These are phyloP conservation scores for Myrmecophaga tridactyla DNA, from an alignment of 2,113 vertebrate genomes.

Conservation along the genomic window DNA sequence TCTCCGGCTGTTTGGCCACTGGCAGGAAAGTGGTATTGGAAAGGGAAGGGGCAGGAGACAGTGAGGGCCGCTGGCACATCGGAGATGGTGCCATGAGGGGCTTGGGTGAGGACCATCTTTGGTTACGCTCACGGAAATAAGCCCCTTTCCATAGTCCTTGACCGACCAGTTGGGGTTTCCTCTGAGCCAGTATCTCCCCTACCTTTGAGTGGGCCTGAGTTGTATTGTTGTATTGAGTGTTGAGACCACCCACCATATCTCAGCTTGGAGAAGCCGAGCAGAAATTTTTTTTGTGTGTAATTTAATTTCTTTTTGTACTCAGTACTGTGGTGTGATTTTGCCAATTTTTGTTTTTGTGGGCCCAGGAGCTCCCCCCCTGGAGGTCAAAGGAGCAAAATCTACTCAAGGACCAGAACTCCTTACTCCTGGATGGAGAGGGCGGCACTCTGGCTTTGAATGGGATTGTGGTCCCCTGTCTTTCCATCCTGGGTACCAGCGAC, in stretches of 20 bases:
- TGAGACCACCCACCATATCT: not conserved
- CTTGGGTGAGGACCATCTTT: not conserved
- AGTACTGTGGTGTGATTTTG: not conserved
- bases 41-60: not conserved
- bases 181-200: slow-evolving; percentile 58
- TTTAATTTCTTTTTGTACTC: not conserved
- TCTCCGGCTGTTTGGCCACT: not conserved
- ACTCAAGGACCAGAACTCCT: not conserved
- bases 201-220: not conserved
- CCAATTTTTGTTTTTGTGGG: not conserved
- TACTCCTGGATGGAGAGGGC: not conserved
- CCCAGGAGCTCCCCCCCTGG: slow-evolving; percentile 52
- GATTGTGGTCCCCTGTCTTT: not conserved
- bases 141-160: not conserved
- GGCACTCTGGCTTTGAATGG: not conserved
- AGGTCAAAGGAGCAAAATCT: slow-evolving; percentile 38
- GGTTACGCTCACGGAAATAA: not conserved
- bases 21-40: not conserved
- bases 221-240: not conserved
- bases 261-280: not conserved
- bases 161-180: not conserved
- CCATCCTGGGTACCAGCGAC: not conserved
- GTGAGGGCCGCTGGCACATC: not conserved
- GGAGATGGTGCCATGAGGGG: not conserved
- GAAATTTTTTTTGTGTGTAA: not conserved